Conservation (phyloP, 2,797 vertebrate genomes). For the Molothrus ater region DNA sequence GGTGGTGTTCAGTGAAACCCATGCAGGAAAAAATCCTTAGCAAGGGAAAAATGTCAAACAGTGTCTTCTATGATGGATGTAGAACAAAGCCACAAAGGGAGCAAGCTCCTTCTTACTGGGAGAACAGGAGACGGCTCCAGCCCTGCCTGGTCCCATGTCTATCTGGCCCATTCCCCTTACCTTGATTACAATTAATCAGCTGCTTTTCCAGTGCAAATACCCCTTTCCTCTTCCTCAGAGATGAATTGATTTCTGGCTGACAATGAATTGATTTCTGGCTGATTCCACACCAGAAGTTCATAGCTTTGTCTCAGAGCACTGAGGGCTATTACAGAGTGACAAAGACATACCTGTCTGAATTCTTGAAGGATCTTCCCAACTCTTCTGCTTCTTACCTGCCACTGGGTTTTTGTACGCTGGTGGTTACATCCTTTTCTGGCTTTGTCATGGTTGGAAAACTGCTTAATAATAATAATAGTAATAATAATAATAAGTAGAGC, state of each 20-base stretch:
- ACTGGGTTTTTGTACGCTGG: background rate
- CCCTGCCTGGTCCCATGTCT: background rate
- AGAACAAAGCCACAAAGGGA: background rate
- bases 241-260: background rate
- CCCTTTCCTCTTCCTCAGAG: background rate
- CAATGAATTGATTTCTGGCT: background rate
- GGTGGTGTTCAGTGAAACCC: background rate
- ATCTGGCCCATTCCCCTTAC: background rate
- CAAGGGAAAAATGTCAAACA: background rate
- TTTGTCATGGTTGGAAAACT: background rate
- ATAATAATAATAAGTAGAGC: background rate
- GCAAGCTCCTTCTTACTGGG: background rate
- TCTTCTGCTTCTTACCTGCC: background rate
- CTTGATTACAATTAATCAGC: background rate
- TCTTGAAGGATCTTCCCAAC: background rate
- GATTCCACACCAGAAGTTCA: background rate
- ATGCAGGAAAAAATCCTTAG: background rate
- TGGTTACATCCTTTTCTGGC: background rate
- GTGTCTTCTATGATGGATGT: background rate
- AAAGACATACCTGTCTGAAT: background rate
- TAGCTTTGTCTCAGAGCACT: background rate
- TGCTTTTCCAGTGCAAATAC: background rate
- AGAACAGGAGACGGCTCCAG: background rate
- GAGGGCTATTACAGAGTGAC: background rate
- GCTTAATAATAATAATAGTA: background rate